Evolutionary conservation across 2,113 vertebrate species (phyloP).

Genomic region (Nerophis lumbriciformis): DNA sequence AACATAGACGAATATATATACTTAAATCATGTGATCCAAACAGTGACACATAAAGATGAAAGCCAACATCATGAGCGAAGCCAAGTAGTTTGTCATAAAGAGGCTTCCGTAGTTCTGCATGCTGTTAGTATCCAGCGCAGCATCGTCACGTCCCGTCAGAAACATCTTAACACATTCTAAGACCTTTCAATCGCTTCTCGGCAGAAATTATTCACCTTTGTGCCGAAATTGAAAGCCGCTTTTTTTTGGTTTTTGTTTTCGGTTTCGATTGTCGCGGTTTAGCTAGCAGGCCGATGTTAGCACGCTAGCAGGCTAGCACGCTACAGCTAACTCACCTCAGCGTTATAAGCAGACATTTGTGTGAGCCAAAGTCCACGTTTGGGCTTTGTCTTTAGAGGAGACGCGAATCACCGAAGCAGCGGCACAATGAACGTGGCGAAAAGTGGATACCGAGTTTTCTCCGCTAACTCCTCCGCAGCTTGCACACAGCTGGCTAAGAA

Average conservation of each 20-base stretch:
- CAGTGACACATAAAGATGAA: not conserved
- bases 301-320: not conserved
- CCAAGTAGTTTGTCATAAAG: constrained; percentile 7
- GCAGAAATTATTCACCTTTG: not conserved
- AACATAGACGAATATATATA: too few relatives aligned
- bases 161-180: not conserved
- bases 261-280: not conserved
- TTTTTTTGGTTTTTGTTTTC: not conserved
- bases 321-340: constrained; percentile 12
- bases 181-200: not conserved
- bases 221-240: not conserved
- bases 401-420: not conserved
- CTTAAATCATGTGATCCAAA: not conserved
- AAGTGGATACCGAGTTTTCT: constrained; percentile 90
- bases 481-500: constrained; percentile 91
- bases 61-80: not conserved
- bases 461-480: constrained; percentile 90
- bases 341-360: not conserved
- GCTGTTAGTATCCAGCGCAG: constrained; percentile 1
- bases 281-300: constrained; percentile 1
- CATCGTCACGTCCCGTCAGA: constrained; percentile 4
- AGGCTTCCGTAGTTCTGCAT: constrained; percentile 16
- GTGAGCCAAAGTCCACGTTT: not conserved
- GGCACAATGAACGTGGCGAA: constrained; percentile 87
- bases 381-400: not conserved